A percentile compares a stretch with the other conserved stretches of the same genome.
These are phyloP conservation scores for Pseudochaenichthys georgianus DNA, from an alignment of 2,797 vertebrate species.

Conservation along the genomic window DNA sequence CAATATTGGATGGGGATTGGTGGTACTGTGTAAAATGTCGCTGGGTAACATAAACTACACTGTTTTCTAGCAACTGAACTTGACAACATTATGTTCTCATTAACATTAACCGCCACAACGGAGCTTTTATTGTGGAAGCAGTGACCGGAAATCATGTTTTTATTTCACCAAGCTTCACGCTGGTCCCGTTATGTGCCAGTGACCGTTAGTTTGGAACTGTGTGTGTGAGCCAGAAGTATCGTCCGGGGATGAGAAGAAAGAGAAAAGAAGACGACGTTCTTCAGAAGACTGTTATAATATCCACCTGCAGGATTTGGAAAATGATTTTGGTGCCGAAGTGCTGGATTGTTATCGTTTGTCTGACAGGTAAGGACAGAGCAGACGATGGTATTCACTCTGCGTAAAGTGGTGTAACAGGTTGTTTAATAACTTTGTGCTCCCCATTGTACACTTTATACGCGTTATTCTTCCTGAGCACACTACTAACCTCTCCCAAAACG, in stretches of 20 bases:
- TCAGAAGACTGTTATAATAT: neutral
- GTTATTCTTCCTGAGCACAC: accelerated
- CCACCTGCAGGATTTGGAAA: conserved; percentile 18
- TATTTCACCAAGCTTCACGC: conserved; percentile 15
- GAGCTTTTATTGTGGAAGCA: conserved; percentile 43
- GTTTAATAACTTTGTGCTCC: conserved; percentile 13
- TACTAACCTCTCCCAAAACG: neutral
- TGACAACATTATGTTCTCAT: neutral
- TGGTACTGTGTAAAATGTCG: neutral
- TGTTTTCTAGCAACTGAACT: neutral
- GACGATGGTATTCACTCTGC: neutral
- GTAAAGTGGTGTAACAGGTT: conserved; percentile 49
- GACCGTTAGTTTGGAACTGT: no score
- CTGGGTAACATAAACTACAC: no score
- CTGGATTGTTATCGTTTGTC: conserved; percentile 63
- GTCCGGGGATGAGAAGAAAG: conserved; percentile 43
- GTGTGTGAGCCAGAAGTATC: neutral
- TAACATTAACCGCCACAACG: neutral
- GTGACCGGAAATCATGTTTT: neutral
- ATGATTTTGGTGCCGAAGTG: conserved; percentile 41
- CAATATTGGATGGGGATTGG: neutral
- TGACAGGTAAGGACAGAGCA: conserved; percentile 67
- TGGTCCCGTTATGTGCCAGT: conserved; percentile 55
- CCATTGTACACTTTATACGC: neutral
- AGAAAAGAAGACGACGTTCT: conserved; percentile 11